phyloP scores from a whole-genome alignment of 2,888 invertebrate genomes.

The Punctoribates punctum region DNA sequence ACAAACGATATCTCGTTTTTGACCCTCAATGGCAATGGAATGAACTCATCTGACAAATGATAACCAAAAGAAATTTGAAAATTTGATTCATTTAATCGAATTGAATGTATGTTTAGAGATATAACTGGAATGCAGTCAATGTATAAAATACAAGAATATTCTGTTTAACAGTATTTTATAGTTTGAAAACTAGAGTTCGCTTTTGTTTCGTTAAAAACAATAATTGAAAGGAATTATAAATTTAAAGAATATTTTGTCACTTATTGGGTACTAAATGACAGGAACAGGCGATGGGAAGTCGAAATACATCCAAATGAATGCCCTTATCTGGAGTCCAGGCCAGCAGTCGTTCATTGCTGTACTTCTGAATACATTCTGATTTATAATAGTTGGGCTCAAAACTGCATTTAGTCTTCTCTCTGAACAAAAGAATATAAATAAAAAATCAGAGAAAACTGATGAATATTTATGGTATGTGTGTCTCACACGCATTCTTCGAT shows the following conservation, averaged over 20 bases:
- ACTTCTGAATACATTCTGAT: slow-evolving; percentile 47
- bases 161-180: no score
- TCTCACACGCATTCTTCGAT: slow-evolving; percentile 46
- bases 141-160: no score
- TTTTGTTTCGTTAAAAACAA: slow-evolving; percentile 85
- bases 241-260: background rate
- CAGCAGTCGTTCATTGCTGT: slow-evolving; percentile 46
- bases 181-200: slow-evolving; percentile 63
- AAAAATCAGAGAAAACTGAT: background rate
- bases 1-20: no score
- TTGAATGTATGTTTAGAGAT: no score
- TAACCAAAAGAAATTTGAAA: no score
- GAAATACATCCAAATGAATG: slow-evolving; percentile 46
- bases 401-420: slow-evolving; percentile 13
- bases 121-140: no score
- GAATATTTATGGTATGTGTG: slow-evolving; percentile 4
- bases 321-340: slow-evolving; percentile 46
- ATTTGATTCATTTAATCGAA: no score
- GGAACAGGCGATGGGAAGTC: slow-evolving; percentile 47
- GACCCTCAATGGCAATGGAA: no score
- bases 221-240: no score
- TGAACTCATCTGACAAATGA: no score
- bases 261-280: slow-evolving; percentile 42
- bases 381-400: background rate
- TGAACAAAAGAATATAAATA: background rate